Evolutionary conservation across 2,888 invertebrate genomes (phyloP).

Genomic region (Lydus trimaculatus): DNA sequence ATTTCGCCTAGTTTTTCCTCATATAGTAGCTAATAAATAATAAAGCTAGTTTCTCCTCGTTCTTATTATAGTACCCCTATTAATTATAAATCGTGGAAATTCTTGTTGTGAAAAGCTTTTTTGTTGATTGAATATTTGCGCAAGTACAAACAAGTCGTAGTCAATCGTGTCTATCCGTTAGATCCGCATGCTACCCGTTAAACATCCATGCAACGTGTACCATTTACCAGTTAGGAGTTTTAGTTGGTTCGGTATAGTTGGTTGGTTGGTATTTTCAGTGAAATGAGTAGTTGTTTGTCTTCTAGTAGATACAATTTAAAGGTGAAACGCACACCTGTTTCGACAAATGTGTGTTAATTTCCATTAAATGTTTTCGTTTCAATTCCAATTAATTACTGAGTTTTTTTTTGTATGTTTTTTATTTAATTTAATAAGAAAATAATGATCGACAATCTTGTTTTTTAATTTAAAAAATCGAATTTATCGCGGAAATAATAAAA

Average conservation of each 20-base stretch:
- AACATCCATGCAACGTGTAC: constrained; percentile 42
- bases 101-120: not conserved
- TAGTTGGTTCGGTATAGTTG: constrained; percentile 24
- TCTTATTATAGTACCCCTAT: too few species aligned
- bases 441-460: constrained; percentile 7
- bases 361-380: constrained; percentile 18
- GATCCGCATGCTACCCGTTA: constrained; percentile 45
- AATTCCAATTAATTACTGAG: not conserved
- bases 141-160: constrained; percentile 39
- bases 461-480: not conserved
- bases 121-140: constrained; percentile 20
- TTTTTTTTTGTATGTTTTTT: not conserved
- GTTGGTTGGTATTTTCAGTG: constrained; percentile 10
- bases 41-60: too few species aligned
- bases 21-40: too few species aligned
- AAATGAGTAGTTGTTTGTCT: not conserved
- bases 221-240: not conserved
- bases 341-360: constrained; percentile 21
- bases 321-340: constrained; percentile 7
- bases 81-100: not conserved
- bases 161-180: constrained; percentile 38
- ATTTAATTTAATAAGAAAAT: not conserved
- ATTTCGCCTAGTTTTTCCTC: too few species aligned
- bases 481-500: constrained; percentile 27
- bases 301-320: not conserved